Percentiles rank a stretch among this genome's conserved stretches.
phyloP scores from a whole-genome alignment of 2,797 vertebrate genomes.

The Mastacembelus armatus region DNA sequence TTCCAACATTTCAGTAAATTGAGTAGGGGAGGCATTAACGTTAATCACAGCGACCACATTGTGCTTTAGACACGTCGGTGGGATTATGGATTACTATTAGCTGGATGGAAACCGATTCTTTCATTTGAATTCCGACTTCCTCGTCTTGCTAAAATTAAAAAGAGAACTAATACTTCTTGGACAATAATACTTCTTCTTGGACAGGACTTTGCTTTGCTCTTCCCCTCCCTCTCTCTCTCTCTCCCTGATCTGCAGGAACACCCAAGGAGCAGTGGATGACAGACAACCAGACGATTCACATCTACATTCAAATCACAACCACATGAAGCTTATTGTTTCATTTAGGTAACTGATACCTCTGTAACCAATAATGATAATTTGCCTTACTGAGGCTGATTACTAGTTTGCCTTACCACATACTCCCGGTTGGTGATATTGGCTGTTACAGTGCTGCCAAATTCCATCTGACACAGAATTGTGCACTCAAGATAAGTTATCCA shows the following conservation, averaged over 20 bases:
- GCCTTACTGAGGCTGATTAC: conserved; percentile 36
- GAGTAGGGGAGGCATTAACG: conserved; percentile 87
- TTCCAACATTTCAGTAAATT: conserved; percentile 90
- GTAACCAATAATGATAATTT: conserved; percentile 47
- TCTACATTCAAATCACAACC: conserved; percentile 58
- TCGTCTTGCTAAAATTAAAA: conserved; percentile 87
- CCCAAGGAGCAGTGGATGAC: conserved; percentile 69
- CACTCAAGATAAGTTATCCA: conserved; percentile 30
- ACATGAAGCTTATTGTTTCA: conserved; percentile 62
- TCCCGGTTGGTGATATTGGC: conserved; percentile 37
- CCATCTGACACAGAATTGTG: conserved; percentile 26
- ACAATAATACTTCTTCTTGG: conserved; percentile 86
- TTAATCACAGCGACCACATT: conserved; percentile 90
- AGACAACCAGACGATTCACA: conserved; percentile 68
- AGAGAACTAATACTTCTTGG: conserved; percentile 88
- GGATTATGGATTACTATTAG: conserved; percentile 92
- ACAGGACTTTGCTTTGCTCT: conserved; percentile 75
- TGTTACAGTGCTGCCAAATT: conserved; percentile 20
- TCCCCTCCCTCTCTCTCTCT: conserved; percentile 7
- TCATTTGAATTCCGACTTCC: conserved; percentile 88
- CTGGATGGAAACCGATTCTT: conserved; percentile 89
- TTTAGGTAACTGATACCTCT: conserved; percentile 56
- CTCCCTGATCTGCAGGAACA: conserved; percentile 75
- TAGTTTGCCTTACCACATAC: conserved; percentile 46
- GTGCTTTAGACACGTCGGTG: conserved; percentile 87